phyloP scores from a whole-genome alignment of 2,113 vertebrate genomes.

The Variabilichromis moorii region DNA sequence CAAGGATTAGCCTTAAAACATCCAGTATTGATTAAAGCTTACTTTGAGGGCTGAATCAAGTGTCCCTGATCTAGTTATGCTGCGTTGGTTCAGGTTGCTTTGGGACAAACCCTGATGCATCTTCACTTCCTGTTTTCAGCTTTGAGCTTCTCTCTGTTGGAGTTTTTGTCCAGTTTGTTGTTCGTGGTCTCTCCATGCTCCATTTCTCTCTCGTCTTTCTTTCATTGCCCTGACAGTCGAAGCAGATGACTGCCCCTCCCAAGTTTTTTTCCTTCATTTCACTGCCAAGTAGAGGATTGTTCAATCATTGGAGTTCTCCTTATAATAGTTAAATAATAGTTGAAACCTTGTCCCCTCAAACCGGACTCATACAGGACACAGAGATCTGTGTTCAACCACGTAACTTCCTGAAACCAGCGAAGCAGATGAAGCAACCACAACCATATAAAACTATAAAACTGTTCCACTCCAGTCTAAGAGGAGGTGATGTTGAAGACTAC shows the following conservation, averaged over 20 bases:
- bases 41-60: neutral
- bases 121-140: neutral
- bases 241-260: neutral
- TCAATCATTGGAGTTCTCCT: neutral
- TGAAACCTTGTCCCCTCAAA: neutral
- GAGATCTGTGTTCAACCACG: neutral
- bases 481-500: neutral
- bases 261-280: rapidly evolving
- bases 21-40: neutral
- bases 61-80: rapidly evolving
- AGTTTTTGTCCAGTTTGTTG: neutral
- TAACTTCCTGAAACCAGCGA: neutral
- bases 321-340: neutral
- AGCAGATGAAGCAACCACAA: neutral
- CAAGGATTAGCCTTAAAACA: neutral
- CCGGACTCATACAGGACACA: rapidly evolving
- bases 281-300: neutral
- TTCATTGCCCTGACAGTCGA: rapidly evolving
- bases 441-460: neutral
- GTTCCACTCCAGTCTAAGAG: rapidly evolving
- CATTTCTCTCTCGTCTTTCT: rapidly evolving
- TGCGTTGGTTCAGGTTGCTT: rapidly evolving
- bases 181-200: neutral
- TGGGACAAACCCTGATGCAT: neutral
- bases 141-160: neutral